These are phyloP conservation scores for Hydra vulgaris DNA, from an alignment of 30 jellyfish, hydroid and myxozoan genomes.

Conservation along the genomic window DNA sequence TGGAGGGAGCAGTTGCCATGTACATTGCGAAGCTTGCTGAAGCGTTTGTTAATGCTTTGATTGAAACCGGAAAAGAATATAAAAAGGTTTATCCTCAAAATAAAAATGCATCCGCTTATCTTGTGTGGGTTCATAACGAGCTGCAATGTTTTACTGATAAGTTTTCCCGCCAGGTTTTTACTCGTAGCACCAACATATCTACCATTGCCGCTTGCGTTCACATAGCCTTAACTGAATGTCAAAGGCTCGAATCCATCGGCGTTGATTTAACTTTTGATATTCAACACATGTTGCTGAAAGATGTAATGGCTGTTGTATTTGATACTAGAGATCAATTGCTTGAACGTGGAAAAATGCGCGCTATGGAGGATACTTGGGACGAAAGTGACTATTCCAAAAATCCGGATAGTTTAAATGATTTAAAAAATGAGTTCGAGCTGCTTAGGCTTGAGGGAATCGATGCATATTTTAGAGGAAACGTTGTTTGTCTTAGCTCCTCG, in stretches of 20 bases:
- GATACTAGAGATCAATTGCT: conserved; percentile 84
- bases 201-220: conserved; percentile 76
- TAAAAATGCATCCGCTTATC: conserved; percentile 73
- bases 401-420: conserved; percentile 37
- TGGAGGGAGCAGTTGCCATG: conserved; percentile 87
- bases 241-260: conserved; percentile 49
- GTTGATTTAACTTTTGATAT: conserved; percentile 72
- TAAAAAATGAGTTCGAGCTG: conserved; percentile 54
- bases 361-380: conserved; percentile 83
- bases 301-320: conserved; percentile 70
- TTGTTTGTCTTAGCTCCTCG: conserved; percentile 47
- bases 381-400: conserved; percentile 35
- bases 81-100: conserved; percentile 49
- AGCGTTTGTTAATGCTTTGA: conserved; percentile 67
- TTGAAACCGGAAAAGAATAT: conserved; percentile 80
- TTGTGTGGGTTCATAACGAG: conserved; percentile 91
- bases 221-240: conserved; percentile 60
- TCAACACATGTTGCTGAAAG: conserved; percentile 87
- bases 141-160: conserved; percentile 63
- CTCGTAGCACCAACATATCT: conserved; percentile 65
- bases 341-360: conserved; percentile 71
- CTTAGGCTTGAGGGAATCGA: conserved; percentile 46
- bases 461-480: conserved; percentile 43
- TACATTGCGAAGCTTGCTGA: conserved; percentile 68
- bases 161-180: conserved; percentile 81